Percentiles rank a stretch among this genome's conserved stretches.
Conservation (phyloP, 2,113 vertebrate species). For the Piaya cayana region DNA sequence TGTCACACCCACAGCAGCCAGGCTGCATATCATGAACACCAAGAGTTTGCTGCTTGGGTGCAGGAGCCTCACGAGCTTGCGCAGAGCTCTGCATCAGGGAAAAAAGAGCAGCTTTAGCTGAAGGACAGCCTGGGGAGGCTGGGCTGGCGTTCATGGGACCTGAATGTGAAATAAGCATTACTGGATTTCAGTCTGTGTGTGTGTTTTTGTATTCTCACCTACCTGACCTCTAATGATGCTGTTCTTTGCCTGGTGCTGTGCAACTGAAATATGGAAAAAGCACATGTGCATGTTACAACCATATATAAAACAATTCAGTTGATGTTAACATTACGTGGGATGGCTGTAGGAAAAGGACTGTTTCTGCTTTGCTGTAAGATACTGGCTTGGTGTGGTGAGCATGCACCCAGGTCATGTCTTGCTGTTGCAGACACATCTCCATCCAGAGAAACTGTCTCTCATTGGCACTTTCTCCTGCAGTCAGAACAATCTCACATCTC, state of each 20-base stretch:
- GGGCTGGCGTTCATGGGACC: background rate
- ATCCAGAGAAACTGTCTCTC: background rate
- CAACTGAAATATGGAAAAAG: background rate
- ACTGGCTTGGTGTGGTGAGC: fast-evolving
- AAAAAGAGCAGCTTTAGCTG: background rate
- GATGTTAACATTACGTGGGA: fast-evolving
- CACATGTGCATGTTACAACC: fast-evolving
- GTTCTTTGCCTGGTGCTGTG: background rate
- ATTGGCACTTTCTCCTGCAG: background rate
- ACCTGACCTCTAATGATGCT: background rate
- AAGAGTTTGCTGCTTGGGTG: background rate
- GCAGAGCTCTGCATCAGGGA: background rate
- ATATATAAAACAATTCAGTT: fast-evolving
- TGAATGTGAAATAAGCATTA: background rate
- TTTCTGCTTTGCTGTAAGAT: background rate
- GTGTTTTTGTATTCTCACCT: background rate
- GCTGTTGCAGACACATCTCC: background rate
- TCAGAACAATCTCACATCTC: background rate
- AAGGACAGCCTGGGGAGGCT: background rate
- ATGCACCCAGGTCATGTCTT: fast-evolving
- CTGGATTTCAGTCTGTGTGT: background rate
- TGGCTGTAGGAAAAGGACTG: background rate
- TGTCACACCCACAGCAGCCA: background rate
- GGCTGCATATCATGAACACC: fast-evolving
- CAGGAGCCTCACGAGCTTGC: background rate